Base-by-base conservation (phyloP, 2,797 vertebrate species). In the Smutsia temminckii region DNA sequence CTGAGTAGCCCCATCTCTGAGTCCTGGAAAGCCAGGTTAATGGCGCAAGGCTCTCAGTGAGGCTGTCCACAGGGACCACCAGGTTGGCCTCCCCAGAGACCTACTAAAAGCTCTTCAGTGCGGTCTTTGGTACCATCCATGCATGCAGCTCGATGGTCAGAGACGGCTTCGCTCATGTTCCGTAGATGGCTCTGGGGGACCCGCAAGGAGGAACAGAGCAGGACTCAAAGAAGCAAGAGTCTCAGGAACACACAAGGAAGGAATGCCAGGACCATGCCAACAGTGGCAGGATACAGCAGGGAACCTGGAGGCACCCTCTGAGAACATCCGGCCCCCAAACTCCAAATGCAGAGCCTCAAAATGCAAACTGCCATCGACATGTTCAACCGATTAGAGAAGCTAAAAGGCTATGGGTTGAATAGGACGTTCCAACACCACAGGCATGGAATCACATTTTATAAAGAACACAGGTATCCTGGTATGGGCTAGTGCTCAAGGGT, bases 281-380 rank as follows among this genome's bases (percentile, higher is more conserved):
- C 3, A 9, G 0, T 1, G 2, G 46, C 46, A 6, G 72, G 21
- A 29, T 21, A 29, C 7, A 29, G 78, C 23, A 27, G 59, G 29
- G 40, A 6, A 10, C 6, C 3, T 37, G 32, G 23, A 37, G 42
- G 57, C 8, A 0, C 16, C 14, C 2, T 4, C 13, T 1, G 12
- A 72, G 57, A 13, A 27, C 32, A 6, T 17, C 64, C 46, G 7
- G 8, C 21, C 40, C 57, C 66, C 40, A 23, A 6, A 1, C 42
- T 88, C 69, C 34, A 32, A 32, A 57, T 2, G 40, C 2, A 2
- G 66, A 49, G 57, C 8, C n/a, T 53, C 17, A 2, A 11, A 71
- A 29, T 1, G 18, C 78, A 63, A 29, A 14, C 61, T 27, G 16
- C 51, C 1, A 0, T 81, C 18, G 1, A 10, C 5, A 20, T 32